Base-by-base conservation (phyloP, 2,888 invertebrate species). In the Ennomos erosarius region DNA sequence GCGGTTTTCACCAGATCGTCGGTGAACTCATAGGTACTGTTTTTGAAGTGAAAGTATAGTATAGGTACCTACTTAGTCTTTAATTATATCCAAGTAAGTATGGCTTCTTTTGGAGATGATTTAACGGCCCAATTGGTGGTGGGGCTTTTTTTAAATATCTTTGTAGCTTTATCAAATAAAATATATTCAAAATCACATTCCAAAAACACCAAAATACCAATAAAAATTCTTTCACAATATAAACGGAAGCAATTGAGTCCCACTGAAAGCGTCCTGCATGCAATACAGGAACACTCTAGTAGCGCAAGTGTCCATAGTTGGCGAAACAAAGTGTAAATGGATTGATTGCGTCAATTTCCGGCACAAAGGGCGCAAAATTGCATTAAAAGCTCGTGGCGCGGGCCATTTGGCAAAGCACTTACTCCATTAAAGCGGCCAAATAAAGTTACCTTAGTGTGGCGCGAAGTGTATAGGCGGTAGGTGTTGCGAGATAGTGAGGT, bases 241-340 rank as follows among this genome's bases (percentile, higher is more conserved):
- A 69, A 65, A 70, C 69, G 70, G 71, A 67, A 78, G 73, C 77
- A 82, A 85, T 84, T 83, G 77, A 10, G 8, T 8, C 10, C 9
- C 35, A 44, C 82, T 88, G 85, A 88, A 88, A 89, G 87, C 85
- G 67, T 74, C 74, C 74, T 74, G 62, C 64, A 70, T 78, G 79
- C 74, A 73, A 77, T 75, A 73, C 67, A 64, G 69, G 67, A 62
- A 55, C 63, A 64, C 69, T 67, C 55, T 57, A 50, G 70, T 65
- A 69, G 70, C 54, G 56, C 68, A 65, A 75, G 75, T 74, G 73
- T 68, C 78, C 75, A 81, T 88, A 69, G 88, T 88, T 90, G 85
- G 85, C 87, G 92, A 92, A 92, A 92, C 93, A 93, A 89, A 92
- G 92, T 90, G 91, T 90, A 93, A 93, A 93, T 93, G 93, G 90